These are phyloP conservation scores for Eucidaris tribuloides DNA, from an alignment of 35 echinoderm and acorn worm genomes.

Conservation along the genomic window DNA sequence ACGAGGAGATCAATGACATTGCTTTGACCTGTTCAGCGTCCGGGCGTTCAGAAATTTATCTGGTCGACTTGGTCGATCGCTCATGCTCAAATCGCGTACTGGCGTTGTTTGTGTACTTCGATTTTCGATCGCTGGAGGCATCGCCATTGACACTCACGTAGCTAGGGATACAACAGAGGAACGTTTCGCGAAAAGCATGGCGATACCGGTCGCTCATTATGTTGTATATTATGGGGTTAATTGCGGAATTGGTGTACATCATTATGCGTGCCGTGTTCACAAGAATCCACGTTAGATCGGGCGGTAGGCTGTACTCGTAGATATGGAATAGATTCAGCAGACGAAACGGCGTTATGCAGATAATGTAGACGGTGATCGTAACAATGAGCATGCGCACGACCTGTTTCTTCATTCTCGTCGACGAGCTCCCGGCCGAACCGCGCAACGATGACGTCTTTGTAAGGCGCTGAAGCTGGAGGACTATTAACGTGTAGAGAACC, in stretches of 20 bases:
- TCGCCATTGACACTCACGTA: constrained; percentile 53
- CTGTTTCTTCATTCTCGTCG: constrained; percentile 85
- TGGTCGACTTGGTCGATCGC: neutral
- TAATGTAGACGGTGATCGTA: constrained; percentile 80
- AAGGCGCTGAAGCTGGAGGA: constrained; percentile 75
- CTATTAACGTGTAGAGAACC: constrained; percentile 80
- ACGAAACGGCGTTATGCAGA: constrained; percentile 94
- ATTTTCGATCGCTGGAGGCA: constrained; percentile 38
- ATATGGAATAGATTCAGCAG: constrained; percentile 86
- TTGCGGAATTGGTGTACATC: constrained; percentile 87
- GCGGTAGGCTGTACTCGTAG: constrained; percentile 43
- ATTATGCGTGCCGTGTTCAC: constrained; percentile 80
- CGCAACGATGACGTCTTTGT: constrained; percentile 47
- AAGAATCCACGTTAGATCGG: constrained; percentile 56
- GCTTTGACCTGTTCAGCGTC: neutral
- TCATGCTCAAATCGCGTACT: constrained; percentile 5
- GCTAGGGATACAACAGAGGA: constrained; percentile 60
- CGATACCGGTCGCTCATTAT: constrained; percentile 88
- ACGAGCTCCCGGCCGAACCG: constrained; percentile 38
- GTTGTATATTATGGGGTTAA: constrained; percentile 98
- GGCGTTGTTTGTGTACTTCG: constrained; percentile 27
- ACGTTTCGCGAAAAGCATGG: constrained; percentile 72
- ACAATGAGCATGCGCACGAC: constrained; percentile 97
- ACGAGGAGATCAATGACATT: neutral
- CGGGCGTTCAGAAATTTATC: neutral